Base-by-base conservation (phyloP, 2,113 vertebrate species). In the Lasiurus borealis region DNA sequence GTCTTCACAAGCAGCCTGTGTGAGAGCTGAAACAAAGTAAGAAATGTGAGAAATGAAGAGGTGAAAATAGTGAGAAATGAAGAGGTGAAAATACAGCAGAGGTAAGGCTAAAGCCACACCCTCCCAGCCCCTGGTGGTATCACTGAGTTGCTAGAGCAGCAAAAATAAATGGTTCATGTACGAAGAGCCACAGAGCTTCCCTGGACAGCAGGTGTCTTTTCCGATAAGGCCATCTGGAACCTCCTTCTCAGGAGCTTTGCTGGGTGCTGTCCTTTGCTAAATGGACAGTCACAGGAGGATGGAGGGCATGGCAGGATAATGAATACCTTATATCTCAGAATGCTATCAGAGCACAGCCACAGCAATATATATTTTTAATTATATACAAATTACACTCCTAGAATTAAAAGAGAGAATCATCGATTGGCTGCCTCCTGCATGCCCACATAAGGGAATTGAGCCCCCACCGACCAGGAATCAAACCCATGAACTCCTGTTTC, bases 241-340 rank as follows among this genome's bases (percentile, higher is more conserved):
- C 48, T 34, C 54, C 10, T 13, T n/a, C 36, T 23, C 85, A 54
- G 31, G 21, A 82, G 62, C 12, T 25, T 83, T 71, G 75, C 54
- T 34, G 29, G 21, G 7, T 16, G 23, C 59, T 62, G 59, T 50
- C n/a, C 25, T 92, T 52, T 85, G 46, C 88, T 92, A 64, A 80
- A 7, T 44, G 8, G 34, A 72, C n/a, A 90, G 86, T 46, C 73
- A 93, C 73, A 88, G n/a, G 88, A n/a, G 36, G n/a, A 34, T 12
- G 44, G 48, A 88, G 78, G 66, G 3, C 16, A 14, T 1, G 8
- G 78, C 0, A 54, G 31, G 46, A n/a, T 29, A 76, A 86, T 50
- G 90, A 91, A 95, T 14, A 77, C 31, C 50, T 88, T 16, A 87
- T 64, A 48, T 68, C 75, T 78, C 81, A 44, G 77, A 92, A 91